Evolutionary conservation across 2,797 vertebrate genomes (phyloP), one percentile per base, ranked within the genome.

Genomic region (Microhierax caerulescens): DNA sequence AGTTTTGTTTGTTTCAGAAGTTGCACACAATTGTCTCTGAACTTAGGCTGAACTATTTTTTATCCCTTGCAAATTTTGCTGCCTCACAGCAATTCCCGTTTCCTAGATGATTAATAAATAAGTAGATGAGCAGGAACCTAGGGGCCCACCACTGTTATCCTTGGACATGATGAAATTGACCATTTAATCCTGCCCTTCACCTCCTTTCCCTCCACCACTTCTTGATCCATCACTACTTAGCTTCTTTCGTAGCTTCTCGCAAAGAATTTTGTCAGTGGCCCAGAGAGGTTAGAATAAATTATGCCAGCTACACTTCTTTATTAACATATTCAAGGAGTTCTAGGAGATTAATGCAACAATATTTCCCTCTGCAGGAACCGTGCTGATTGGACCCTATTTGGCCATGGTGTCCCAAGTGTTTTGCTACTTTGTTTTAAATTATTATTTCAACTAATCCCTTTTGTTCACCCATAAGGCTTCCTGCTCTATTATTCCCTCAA

Each of bases 141-240:
- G 94, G 86, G 72, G 86, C 74, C 73, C 84, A 95, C 84, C 4
- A 23, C 94, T 94, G 93, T 92, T 97, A 96, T 97, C 94, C 94
- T 95, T 94, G 95, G 96, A 95, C 96, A 93, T 83, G 97, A 96
- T 89, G 93, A 95, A 97, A 96, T 92, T 97, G 97, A 97, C 96
- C 96, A 54, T 95, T 97, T 97, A 97, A 97, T 97, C 95, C 95
- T 93, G 86, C 90, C 93, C 97, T 97, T 97, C 94, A 96, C 96
- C 96, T 96, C 91, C 69, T 92, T 95, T 92, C 53, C 90, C 81
- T 91, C 78, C 34, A 87, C 67, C 48, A 78, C 60, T 94, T 92
- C 93, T 94, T 97, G 94, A 97, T 95, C 97, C 93, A 93, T 94
- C 93, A 77, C 94, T 95, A 75, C 93, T 97, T 97, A 95, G 93